These are phyloP conservation scores for Clarias batrachus DNA, from an alignment of 2,113 vertebrate species.

Conservation along the genomic window DNA sequence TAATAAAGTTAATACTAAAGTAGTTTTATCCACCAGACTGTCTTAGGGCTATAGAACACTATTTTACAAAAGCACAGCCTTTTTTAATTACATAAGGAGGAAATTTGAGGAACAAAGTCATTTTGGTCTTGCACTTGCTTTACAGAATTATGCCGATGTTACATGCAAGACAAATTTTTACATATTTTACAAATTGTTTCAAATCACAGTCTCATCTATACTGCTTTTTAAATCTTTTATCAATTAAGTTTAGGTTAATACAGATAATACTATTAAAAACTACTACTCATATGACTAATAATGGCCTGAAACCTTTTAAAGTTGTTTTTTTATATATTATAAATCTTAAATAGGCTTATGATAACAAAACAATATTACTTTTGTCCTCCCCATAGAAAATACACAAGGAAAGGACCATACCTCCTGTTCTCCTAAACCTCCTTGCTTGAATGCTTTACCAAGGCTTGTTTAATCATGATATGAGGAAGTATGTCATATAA, in stretches of 20 bases:
- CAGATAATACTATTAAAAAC: neutral
- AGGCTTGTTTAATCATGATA: neutral
- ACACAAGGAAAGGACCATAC: neutral
- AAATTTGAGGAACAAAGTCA: neutral
- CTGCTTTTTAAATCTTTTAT: neutral
- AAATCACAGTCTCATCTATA: too few species aligned
- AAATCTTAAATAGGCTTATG: neutral
- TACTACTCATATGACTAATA: neutral
- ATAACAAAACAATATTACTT: neutral
- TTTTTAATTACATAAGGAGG: neutral
- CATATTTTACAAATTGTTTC: too few species aligned
- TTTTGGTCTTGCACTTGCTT: neutral
- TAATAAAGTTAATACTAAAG: neutral
- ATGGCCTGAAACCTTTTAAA: neutral
- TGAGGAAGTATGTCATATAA: neutral
- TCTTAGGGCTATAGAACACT: neutral
- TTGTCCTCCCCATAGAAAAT: neutral
- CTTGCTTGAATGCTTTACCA: neutral
- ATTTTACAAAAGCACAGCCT: neutral
- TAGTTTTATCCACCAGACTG: neutral
- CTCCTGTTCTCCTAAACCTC: neutral
- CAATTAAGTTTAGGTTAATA: neutral
- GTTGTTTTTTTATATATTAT: neutral
- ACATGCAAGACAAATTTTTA: too few species aligned
- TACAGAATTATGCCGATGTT: neutral